Percentiles rank a stretch among this genome's conserved stretches.
phyloP scores from a whole-genome alignment of 2,888 invertebrate genomes.

The Lissocephala sabroskyi region DNA sequence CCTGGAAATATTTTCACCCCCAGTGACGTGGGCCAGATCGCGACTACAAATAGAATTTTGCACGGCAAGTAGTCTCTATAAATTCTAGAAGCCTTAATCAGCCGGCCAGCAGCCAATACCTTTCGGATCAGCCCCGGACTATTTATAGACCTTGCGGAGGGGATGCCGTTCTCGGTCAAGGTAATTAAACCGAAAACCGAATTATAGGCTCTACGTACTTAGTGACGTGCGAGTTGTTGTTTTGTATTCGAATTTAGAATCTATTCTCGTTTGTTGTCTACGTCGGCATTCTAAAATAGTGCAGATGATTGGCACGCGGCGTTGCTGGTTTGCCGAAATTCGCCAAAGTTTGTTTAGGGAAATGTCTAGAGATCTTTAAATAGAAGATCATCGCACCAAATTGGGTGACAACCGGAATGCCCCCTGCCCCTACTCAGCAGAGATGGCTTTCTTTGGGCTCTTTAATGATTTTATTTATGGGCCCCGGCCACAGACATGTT shows the following conservation, averaged over 20 bases:
- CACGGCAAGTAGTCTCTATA: too few relatives aligned
- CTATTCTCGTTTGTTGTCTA: too few relatives aligned
- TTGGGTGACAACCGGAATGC: too few relatives aligned
- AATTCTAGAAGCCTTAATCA: too few relatives aligned
- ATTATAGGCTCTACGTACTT: constrained; percentile 17
- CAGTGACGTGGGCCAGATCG: not conserved
- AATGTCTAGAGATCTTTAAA: too few relatives aligned
- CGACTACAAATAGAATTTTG: not conserved
- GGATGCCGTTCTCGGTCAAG: constrained; percentile 45
- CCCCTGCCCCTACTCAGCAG: too few relatives aligned
- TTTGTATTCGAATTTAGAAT: too few relatives aligned
- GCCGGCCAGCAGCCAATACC: too few relatives aligned
- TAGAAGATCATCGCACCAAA: too few relatives aligned
- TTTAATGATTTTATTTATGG: constrained; percentile 62
- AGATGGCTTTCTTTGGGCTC: constrained; percentile 1
- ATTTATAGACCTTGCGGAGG: constrained; percentile 41
- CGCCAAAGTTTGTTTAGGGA: too few relatives aligned
- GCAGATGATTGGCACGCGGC: constrained; percentile 15
- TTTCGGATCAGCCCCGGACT: too few relatives aligned
- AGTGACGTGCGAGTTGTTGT: constrained; percentile 37
- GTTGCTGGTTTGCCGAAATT: too few relatives aligned
- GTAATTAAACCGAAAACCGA: constrained; percentile 42
- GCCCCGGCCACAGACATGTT: constrained; percentile 39
- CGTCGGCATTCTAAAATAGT: constrained; percentile 17
- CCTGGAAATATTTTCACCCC: constrained; percentile 3